Evolutionary conservation across 2,888 invertebrate species (phyloP).

Genomic region (Drosophila subsilvestris): DNA sequence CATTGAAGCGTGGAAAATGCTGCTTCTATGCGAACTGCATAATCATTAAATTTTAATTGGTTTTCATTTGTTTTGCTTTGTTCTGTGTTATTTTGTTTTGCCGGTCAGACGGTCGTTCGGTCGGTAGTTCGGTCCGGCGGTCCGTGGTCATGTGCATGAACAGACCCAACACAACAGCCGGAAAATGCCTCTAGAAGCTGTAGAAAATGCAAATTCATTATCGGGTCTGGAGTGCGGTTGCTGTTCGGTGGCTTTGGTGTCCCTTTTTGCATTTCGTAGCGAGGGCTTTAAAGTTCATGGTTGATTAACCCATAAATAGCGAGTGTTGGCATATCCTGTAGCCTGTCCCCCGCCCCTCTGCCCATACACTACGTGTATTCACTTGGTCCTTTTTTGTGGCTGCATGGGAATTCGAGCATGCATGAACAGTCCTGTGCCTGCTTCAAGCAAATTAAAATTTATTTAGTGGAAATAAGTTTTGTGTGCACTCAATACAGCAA

Average conservation of each 20-base stretch:
- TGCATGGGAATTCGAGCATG: conserved; percentile 38
- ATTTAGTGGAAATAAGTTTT: conserved; percentile 57
- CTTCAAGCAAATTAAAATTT: conserved; percentile 54
- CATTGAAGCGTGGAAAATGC: conserved; percentile 24
- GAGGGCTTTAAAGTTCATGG: conserved; percentile 51
- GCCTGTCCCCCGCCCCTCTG: not conserved
- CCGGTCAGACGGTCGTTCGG: not conserved
- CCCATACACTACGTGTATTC: not conserved
- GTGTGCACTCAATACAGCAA: conserved; percentile 37
- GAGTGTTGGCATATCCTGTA: conserved; percentile 36
- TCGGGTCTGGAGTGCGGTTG: conserved; percentile 36
- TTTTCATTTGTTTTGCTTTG: conserved; percentile 56
- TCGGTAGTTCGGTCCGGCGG: too few relatives aligned
- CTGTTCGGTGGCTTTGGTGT: conserved; percentile 41
- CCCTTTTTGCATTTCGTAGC: conserved; percentile 44
- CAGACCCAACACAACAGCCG: conserved; percentile 24
- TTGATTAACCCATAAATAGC: conserved; percentile 61
- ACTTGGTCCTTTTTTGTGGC: conserved; percentile 17
- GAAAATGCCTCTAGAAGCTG: conserved; percentile 41
- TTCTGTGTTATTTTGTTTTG: conserved; percentile 29
- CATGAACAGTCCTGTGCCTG: conserved; percentile 25
- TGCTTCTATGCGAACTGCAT: conserved; percentile 37
- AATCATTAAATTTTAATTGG: conserved; percentile 72
- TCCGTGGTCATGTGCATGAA: conserved; percentile 15
- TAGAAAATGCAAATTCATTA: conserved; percentile 69